Evolutionary conservation across 37 sponge, comb jelly and placozoan species (phyloP).

Genomic region (Ephydatia muelleri): DNA sequence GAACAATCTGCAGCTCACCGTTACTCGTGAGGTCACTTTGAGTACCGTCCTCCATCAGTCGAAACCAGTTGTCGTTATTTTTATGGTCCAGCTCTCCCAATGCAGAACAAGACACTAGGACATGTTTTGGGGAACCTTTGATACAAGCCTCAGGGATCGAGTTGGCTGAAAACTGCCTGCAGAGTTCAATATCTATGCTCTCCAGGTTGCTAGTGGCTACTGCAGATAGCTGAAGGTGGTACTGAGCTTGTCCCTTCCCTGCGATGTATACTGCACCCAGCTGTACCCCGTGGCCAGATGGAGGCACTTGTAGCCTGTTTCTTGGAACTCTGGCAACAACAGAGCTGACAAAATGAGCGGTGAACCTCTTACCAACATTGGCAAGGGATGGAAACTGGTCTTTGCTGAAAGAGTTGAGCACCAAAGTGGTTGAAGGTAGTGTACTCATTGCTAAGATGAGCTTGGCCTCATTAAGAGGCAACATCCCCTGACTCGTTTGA

Average conservation of each 20-base stretch:
- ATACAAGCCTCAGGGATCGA: neutral
- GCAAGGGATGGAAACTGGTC: neutral
- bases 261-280: slow-evolving; percentile 51
- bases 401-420: slow-evolving; percentile 17
- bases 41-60: slow-evolving; percentile 6
- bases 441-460: slow-evolving; percentile 40
- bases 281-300: slow-evolving; percentile 2
- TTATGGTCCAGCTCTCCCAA: slow-evolving; percentile 49
- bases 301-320: neutral
- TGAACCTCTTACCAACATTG: slow-evolving; percentile 22
- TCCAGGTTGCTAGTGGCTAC: slow-evolving; percentile 18
- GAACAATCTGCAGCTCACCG: slow-evolving; percentile 22
- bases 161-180: slow-evolving; percentile 5
- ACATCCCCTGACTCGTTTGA: neutral
- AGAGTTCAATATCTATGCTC: neutral
- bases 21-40: slow-evolving; percentile 39
- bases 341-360: slow-evolving; percentile 35
- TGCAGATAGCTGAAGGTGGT: slow-evolving; percentile 50
- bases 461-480: neutral
- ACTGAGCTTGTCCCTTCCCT: slow-evolving; percentile 29
- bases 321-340: slow-evolving; percentile 18
- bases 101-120: slow-evolving; percentile 32
- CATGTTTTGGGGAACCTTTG: slow-evolving; percentile 5
- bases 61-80: slow-evolving; percentile 44
- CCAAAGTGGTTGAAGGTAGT: slow-evolving; percentile 27